These are phyloP conservation scores for Dynastes tityus DNA, from an alignment of 2,888 invertebrate genomes.

Conservation along the genomic window DNA sequence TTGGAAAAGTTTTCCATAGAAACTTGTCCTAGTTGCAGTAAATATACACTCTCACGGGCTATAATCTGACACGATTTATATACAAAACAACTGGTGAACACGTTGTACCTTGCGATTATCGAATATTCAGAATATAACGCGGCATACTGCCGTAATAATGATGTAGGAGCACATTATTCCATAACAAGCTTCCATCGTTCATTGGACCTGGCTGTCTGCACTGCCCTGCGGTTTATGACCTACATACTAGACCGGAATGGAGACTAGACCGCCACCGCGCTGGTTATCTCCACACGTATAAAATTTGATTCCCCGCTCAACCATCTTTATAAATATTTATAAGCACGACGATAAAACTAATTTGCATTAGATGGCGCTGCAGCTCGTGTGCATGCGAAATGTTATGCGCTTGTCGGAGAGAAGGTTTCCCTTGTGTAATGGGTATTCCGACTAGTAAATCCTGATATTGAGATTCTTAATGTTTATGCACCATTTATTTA, in stretches of 20 bases:
- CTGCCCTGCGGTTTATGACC: conserved; percentile 15
- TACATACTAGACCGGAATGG: conserved; percentile 12
- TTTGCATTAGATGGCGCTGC: conserved; percentile 16
- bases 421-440: too few species aligned
- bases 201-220: not conserved
- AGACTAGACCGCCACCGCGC: not conserved
- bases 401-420: too few species aligned
- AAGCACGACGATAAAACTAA: conserved; percentile 23
- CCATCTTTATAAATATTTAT: conserved; percentile 39
- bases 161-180: conserved; percentile 28
- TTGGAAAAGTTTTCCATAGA: too few species aligned
- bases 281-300: conserved; percentile 30
- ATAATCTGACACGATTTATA: conserved; percentile 15
- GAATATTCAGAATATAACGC: conserved; percentile 25
- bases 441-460: too few species aligned
- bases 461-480: too few species aligned
- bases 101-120: conserved; percentile 12
- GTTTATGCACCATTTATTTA: too few species aligned
- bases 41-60: too few species aligned
- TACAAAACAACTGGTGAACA: not conserved
- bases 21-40: too few species aligned
- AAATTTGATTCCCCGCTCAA: conserved; percentile 31
- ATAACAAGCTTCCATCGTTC: conserved; percentile 10
- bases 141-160: conserved; percentile 32
- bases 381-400: not conserved